Evolutionary conservation across 1,140 invertebrate genomes (phyloP).

Genomic region (Epicauta chinensis): DNA sequence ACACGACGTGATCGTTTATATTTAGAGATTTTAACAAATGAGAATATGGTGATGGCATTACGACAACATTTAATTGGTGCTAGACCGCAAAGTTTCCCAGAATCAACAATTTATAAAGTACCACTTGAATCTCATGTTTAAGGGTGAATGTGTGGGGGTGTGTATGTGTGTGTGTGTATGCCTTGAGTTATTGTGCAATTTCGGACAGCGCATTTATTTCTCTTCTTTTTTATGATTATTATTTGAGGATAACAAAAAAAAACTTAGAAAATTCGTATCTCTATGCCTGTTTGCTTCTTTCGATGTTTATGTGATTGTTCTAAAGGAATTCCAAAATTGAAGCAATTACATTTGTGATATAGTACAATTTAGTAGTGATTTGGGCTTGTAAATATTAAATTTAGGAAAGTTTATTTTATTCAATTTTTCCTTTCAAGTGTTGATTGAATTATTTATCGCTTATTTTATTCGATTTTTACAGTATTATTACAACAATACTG

Average conservation of each 20-base stretch:
- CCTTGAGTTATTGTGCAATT: constrained; percentile 21
- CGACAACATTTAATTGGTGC: constrained; percentile 46
- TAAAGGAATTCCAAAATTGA: constrained; percentile 32
- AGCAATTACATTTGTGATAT: constrained; percentile 40
- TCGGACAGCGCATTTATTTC: constrained; percentile 20
- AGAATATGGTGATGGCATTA: constrained; percentile 48
- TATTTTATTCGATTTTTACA: constrained; percentile 9
- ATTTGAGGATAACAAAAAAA: too few species aligned
- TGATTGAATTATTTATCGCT: background rate
- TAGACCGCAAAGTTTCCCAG: constrained; percentile 50
- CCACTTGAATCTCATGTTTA: constrained; percentile 54
- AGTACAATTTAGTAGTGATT: constrained; percentile 22
- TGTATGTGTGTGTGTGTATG: background rate
- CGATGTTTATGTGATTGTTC: constrained; percentile 30
- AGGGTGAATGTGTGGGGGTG: constrained; percentile 21
- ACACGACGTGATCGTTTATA: constrained; percentile 45
- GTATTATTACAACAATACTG: constrained; percentile 29
- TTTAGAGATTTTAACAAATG: constrained; percentile 49
- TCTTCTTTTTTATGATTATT: constrained; percentile 9
- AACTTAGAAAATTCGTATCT: constrained; percentile 20
- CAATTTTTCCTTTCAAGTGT: constrained; percentile 3
- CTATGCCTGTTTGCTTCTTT: constrained; percentile 32
- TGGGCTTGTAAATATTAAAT: constrained; percentile 27
- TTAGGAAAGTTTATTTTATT: constrained; percentile 15
- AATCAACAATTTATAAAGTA: constrained; percentile 51